Evolutionary conservation across 2,113 vertebrate genomes (phyloP), one percentile per base, ranked within the genome.

Genomic region (Diadophis punctatus): DNA sequence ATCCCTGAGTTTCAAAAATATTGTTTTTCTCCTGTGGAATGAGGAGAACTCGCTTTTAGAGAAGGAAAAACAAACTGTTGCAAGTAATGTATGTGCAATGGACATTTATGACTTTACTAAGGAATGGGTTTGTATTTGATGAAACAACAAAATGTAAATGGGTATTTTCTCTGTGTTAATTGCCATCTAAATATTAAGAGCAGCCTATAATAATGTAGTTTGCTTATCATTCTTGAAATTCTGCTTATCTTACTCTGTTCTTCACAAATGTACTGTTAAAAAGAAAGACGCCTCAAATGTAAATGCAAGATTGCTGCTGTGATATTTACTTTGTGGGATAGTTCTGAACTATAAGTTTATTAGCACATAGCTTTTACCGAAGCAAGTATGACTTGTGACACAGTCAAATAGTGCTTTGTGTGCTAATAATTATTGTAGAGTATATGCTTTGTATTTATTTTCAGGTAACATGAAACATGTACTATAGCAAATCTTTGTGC

Each of bases 251-350:
- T 46, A 4, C 39, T 14, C 23, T 51, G 92, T 96, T 85, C 30
- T 25, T 88, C 80, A 89, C 84, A 94, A 20, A 0, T 25, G 8
- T 95, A 92, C 87, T 55, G 88, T 3, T 92, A 94, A 93, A 94
- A 95, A 74, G 89, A 92, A 90, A 92, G 96, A 96, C 95, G 12
- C 96, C 97, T 95, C 80, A 84, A 97, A 94, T 94, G 95, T 95
- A 97, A 97, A 97, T 91, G 90, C 89, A 91, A 89, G 46, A 48
- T 46, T 90, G 25, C 43, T 22, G 74, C 34, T 23, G 60, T 92
- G 48, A 11, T 96, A 95, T 96, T 97, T 97, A 95, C 96, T 96
- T 97, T 97, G 93, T 97, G 95, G 97, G 97, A 95, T 94, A 96
- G 96, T 96, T 87, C 95, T 90, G 88, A 93, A 22, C 3, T 25